A percentile compares a stretch with the other conserved stretches of the same genome.
These are phyloP conservation scores for Cladopsammia gracilis DNA, from an alignment of 64 coral and sea anemone species.

Conservation along the genomic window DNA sequence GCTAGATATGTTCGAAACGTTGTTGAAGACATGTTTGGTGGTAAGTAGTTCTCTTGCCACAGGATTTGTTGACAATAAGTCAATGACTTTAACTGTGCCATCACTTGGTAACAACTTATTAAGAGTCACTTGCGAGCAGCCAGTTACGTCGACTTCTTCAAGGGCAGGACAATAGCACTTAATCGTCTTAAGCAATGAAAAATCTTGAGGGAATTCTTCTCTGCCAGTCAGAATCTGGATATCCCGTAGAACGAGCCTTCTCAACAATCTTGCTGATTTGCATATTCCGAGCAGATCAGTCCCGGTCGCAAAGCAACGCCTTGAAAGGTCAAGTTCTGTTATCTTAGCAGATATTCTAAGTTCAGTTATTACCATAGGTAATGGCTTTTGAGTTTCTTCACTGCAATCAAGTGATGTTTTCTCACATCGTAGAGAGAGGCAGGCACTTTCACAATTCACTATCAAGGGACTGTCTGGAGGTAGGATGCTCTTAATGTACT, in stretches of 20 bases:
- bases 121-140: background rate
- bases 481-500: background rate
- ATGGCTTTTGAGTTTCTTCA: background rate
- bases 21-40: background rate
- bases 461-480: background rate
- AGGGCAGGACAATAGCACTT: conserved; percentile 35
- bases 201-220: background rate
- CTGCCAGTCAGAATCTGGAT: conserved; percentile 11
- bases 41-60: conserved; percentile 30
- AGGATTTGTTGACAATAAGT: conserved; percentile 30
- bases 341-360: background rate
- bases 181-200: conserved; percentile 21
- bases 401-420: background rate
- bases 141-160: conserved; percentile 43
- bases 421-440: background rate
- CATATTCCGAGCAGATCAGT: conserved; percentile 53
- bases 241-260: conserved; percentile 42
- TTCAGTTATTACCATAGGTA: background rate
- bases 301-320: conserved; percentile 16
- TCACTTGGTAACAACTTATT: background rate
- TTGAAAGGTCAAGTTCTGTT: conserved; percentile 54
- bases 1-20: background rate
- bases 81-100: background rate
- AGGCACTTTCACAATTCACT: background rate
- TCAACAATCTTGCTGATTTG: conserved; percentile 24